Evolutionary conservation across 2,888 invertebrate species (phyloP), one percentile per base, ranked within the genome.

Genomic region (Aelia acuminata): DNA sequence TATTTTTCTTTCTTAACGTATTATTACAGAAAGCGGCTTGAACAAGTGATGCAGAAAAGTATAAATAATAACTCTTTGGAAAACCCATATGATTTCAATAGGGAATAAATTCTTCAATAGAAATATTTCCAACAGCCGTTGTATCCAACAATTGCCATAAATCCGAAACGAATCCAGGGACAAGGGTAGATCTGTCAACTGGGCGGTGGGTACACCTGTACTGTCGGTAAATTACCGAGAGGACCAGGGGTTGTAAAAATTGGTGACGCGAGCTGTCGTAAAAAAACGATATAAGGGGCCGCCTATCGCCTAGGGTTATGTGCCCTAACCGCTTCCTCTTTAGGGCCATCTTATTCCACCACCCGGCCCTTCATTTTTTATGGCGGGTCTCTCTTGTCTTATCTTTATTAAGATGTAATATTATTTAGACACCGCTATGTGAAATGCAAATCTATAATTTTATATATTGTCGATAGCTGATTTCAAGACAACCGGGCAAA

Each of bases 201-300:
- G 5, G 18, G 7, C 10, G 18, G 4, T 1, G 13, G 35, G 63
- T 70, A 70, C 63, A 70, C 63, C 63, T 70, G 63, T 8, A 70
- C 31, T 35, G 26, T 15, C 26, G 57, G 13, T 57, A 57, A 57
- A 57, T 57, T 57, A 35, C 31, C 31, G 5, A 35, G 26, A 70
- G 63, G 31, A 20, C 63, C 35, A 70, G 63, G 63, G 57, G 63
- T 70, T 70, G 63, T 70, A 70, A 70, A 70, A 70, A 70, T 70
- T 70, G 63, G 63, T 70, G 63, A 70, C 31, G 63, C 63, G 63
- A 35, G 20, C 18, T 26, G 63, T 70, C 35, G 63, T 70, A 7
- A 70, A 70, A 70, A 70, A 26, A 35, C 31, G 15, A 20, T 70
- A 35, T 70, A 70, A 35, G 63, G 63, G 35, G 31, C 8, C 63